Base-by-base conservation (phyloP, 1,140 invertebrate genomes). In the Nylanderia fulva region DNA sequence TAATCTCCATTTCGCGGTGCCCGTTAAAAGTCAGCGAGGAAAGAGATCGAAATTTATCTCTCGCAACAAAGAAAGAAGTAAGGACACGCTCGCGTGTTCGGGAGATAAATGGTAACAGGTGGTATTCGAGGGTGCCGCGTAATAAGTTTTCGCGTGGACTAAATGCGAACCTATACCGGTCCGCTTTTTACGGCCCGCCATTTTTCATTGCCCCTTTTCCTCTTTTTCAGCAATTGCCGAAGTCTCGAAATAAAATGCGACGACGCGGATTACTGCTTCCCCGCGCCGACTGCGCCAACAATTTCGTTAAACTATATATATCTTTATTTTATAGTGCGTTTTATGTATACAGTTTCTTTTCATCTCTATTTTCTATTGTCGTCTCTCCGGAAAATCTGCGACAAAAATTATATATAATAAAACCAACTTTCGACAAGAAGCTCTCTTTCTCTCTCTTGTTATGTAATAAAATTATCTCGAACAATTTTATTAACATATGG, bases 51-150 rank as follows among this genome's bases (percentile, higher is more conserved):
- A 82, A 82, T 82, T 82, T 56, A 71, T 71, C 52, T 71, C 52
- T 52, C 68, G 68, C 15, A 71, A 24, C 36, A n/a, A 42, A 48
- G 27, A 8, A 58, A 45, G 66, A 82, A 82, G 52, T 82, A 82
- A 72, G 66, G 39, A 82, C 63, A 52, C 66, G 66, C 52, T 24
- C 58, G 77, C 64, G 64, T 69, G 77, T 69, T 58, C 52, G 36
- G 13, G 77, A 82, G 77, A 82, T 82, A 82, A 71, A 82, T 82
- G 77, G 66, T 82, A 82, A 82, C 77, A 82, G 77, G 77, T 82
- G 77, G 66, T 82, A 82, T 82, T 36, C 66, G 24, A 82, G 66
- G 52, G 77, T 82, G 33, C 66, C 66, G 66, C 39, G 77, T 82
- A 82, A 82, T 82, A 82, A 82, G 77, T 82, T 82, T 82, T 82